These are phyloP conservation scores for Argopecten irradians DNA, from an alignment of 1,140 invertebrate genomes.

Conservation along the genomic window DNA sequence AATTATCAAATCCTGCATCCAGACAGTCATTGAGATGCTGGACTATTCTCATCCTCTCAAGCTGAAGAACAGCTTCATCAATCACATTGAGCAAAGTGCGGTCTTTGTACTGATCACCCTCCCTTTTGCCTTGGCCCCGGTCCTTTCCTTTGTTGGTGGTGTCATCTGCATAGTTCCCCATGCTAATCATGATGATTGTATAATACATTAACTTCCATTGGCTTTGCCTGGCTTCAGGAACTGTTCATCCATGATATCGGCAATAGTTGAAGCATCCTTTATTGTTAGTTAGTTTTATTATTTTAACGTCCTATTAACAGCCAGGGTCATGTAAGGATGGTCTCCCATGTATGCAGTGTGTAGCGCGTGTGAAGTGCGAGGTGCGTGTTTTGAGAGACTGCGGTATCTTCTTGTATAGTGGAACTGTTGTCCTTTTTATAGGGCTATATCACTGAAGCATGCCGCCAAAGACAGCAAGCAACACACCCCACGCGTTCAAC, in stretches of 20 bases:
- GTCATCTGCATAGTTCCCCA: slow-evolving; percentile 49
- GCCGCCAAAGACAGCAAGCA: too few species aligned
- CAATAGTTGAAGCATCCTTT: slow-evolving; percentile 43
- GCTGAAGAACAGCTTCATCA: neutral
- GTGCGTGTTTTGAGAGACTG: too few species aligned
- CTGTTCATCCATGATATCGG: slow-evolving; percentile 44
- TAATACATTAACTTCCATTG: slow-evolving; percentile 45
- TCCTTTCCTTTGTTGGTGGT: slow-evolving; percentile 31
- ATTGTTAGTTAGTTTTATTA: too few species aligned
- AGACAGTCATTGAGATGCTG: slow-evolving; percentile 26
- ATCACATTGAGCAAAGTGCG: slow-evolving; percentile 29
- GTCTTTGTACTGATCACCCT: slow-evolving; percentile 11
- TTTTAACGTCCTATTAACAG: too few species aligned
- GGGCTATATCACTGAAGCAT: too few species aligned
- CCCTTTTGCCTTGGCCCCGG: slow-evolving; percentile 42
- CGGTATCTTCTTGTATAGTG: too few species aligned
- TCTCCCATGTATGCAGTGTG: too few species aligned
- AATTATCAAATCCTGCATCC: slow-evolving; percentile 28
- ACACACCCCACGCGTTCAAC: too few species aligned
- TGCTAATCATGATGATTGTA: slow-evolving; percentile 33
- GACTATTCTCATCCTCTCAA: neutral
- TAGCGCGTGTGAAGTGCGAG: too few species aligned
- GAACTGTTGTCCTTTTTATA: too few species aligned
- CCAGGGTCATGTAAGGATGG: too few species aligned
- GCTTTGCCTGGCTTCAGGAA: slow-evolving; percentile 42